Conservation (phyloP, 2,888 invertebrate species). For the Dicyrtoma fusca region DNA sequence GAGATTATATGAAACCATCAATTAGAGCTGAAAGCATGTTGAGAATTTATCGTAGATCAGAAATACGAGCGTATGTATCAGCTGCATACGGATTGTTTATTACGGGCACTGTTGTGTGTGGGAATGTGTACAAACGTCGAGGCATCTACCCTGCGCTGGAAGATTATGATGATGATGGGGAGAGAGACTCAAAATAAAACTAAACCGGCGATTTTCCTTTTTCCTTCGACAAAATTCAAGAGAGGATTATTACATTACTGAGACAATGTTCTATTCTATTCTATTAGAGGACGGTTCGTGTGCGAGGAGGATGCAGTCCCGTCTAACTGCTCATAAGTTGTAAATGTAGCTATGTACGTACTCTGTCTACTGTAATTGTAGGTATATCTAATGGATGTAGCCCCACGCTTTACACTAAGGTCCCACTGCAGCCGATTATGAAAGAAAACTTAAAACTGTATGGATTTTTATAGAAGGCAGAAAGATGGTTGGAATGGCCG, state of each 20-base stretch:
- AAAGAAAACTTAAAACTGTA: too few relatives aligned
- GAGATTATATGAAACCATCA: constrained; percentile 42
- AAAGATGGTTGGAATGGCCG: too few relatives aligned
- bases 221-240: constrained; percentile 13
- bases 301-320: neutral
- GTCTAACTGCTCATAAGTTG: neutral
- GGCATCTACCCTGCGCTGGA: neutral
- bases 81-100: too few relatives aligned
- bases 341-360: too few relatives aligned
- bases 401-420: too few relatives aligned
- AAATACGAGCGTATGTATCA: too few relatives aligned
- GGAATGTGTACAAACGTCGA: neutral
- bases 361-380: too few relatives aligned
- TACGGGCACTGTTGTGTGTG: too few relatives aligned
- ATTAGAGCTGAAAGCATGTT: constrained; percentile 34
- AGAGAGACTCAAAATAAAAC: constrained; percentile 3
- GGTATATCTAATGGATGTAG: too few relatives aligned
- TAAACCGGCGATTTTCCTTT: constrained; percentile 24
- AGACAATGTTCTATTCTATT: too few relatives aligned
- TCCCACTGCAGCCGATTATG: too few relatives aligned
- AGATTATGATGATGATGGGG: constrained; percentile 22
- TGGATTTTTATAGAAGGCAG: too few relatives aligned
- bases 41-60: constrained; percentile 29
- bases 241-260: neutral
- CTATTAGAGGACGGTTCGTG: neutral